Percentiles rank a stretch among this genome's conserved stretches.
These are phyloP conservation scores for Phalloptychus januarius DNA, from an alignment of 2,797 vertebrate genomes.

Conservation along the genomic window DNA sequence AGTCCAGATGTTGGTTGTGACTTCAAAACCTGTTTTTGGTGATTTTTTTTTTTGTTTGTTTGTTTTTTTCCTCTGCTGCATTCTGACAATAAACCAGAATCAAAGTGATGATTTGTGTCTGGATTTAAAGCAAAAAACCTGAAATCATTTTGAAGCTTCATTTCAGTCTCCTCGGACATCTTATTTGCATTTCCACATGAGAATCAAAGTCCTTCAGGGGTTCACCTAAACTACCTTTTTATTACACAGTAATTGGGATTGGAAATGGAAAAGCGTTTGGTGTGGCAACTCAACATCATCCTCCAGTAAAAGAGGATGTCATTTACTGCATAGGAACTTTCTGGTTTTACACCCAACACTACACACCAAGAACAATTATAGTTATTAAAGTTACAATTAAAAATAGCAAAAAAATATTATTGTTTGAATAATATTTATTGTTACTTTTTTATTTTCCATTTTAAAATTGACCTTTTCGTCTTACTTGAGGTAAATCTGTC, in stretches of 20 bases:
- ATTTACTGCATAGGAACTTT: not conserved
- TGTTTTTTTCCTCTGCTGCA: not conserved
- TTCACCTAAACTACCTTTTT: not conserved
- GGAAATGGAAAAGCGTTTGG: not conserved
- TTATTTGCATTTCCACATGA: not conserved
- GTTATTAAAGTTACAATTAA: not conserved
- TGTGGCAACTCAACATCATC: not conserved
- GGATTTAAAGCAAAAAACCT: not conserved
- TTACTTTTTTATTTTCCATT: not conserved
- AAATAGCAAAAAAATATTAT: not conserved
- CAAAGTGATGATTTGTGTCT: not conserved
- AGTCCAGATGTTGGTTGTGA: not conserved
- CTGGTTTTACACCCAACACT: not conserved
- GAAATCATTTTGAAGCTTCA: not conserved
- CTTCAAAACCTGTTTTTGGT: not conserved
- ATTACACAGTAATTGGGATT: not conserved
- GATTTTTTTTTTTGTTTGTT: not conserved
- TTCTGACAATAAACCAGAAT: conserved; percentile 14
- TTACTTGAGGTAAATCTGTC: not conserved
- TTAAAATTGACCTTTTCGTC: not conserved
- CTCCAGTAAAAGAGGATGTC: not conserved
- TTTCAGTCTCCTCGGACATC: not conserved
- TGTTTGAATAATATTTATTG: not conserved
- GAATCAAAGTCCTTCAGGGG: not conserved
- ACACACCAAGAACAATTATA: not conserved